A percentile compares a stretch with the other conserved stretches of the same genome.
Conservation (phyloP, 2,797 vertebrate genomes). For the Anguilla pacifica region DNA sequence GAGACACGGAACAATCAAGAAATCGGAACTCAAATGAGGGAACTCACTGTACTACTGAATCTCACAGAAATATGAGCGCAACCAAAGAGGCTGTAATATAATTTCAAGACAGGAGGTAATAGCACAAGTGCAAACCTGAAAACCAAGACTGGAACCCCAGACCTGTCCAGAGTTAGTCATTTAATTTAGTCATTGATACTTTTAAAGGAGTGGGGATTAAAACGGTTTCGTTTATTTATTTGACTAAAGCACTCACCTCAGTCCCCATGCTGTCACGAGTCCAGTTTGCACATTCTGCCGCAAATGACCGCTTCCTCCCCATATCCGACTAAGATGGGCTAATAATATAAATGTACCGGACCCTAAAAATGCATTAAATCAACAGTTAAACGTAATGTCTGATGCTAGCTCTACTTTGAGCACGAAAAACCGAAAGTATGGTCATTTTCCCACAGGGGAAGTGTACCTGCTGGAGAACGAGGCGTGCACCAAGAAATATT, state of each 20-base stretch:
- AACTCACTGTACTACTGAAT: background rate
- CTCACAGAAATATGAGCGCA: background rate
- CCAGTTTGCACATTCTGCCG: constrained; percentile 78
- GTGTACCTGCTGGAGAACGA: constrained; percentile 48
- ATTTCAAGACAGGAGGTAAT: background rate
- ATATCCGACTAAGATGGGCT: constrained; percentile 74
- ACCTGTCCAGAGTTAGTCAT: too few relatives aligned
- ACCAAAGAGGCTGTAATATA: background rate
- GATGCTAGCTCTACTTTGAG: background rate
- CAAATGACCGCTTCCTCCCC: constrained; percentile 68
- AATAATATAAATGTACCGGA: constrained; percentile 78
- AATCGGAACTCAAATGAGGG: background rate
- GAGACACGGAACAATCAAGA: background rate
- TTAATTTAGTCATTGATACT: too few relatives aligned
- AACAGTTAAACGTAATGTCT: constrained; percentile 20
- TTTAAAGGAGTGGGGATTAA: too few relatives aligned
- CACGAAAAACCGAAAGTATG: constrained; percentile 32
- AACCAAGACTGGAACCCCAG: background rate
- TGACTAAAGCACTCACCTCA: constrained; percentile 65
- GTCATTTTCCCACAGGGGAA: constrained; percentile 28
- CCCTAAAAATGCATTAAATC: constrained; percentile 57
- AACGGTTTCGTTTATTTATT: background rate
- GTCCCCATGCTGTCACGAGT: constrained; percentile 76
- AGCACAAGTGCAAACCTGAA: background rate
- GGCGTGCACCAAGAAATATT: constrained; percentile 75